These are phyloP conservation scores for Heterohyrax brucei DNA, from an alignment of 2,797 vertebrate species.

Conservation along the genomic window DNA sequence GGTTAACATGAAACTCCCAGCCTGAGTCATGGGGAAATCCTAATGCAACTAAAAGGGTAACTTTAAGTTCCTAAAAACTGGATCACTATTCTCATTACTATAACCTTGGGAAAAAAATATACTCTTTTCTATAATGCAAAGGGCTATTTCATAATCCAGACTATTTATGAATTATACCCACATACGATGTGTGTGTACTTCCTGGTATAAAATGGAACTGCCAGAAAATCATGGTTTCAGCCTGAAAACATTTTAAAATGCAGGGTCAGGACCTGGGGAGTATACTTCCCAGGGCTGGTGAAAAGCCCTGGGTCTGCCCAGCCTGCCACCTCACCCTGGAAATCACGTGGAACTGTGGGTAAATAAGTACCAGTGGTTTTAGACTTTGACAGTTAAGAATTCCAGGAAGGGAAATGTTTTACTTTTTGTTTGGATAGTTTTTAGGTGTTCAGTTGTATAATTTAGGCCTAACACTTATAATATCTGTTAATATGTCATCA, in stretches of 20 bases:
- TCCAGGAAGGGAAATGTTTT: slow-evolving; percentile 7
- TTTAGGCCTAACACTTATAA: not conserved
- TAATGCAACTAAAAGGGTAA: not conserved
- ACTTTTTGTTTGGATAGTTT: not conserved
- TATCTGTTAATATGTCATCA: slow-evolving; percentile 21
- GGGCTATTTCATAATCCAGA: not conserved
- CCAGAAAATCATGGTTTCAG: not conserved
- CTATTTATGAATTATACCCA: slow-evolving; percentile 34
- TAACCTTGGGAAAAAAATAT: slow-evolving; percentile 50
- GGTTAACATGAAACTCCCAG: slow-evolving; percentile 1
- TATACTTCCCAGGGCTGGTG: not conserved
- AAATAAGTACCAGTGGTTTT: not conserved
- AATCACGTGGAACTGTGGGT: not conserved
- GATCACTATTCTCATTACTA: slow-evolving; percentile 2
- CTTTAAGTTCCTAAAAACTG: not conserved
- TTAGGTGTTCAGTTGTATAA: not conserved
- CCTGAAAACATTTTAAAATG: not conserved
- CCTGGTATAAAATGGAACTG: slow-evolving; percentile 23
- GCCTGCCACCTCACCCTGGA: not conserved
- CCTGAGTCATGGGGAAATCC: slow-evolving; percentile 44
- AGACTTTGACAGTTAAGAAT: not conserved
- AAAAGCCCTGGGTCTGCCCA: not conserved
- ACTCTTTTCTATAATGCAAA: not conserved
- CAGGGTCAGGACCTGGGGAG: not conserved
- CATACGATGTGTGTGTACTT: not conserved